These are phyloP conservation scores for Isotomurus palustris DNA, from an alignment of 2,888 invertebrate genomes.

Conservation along the genomic window DNA sequence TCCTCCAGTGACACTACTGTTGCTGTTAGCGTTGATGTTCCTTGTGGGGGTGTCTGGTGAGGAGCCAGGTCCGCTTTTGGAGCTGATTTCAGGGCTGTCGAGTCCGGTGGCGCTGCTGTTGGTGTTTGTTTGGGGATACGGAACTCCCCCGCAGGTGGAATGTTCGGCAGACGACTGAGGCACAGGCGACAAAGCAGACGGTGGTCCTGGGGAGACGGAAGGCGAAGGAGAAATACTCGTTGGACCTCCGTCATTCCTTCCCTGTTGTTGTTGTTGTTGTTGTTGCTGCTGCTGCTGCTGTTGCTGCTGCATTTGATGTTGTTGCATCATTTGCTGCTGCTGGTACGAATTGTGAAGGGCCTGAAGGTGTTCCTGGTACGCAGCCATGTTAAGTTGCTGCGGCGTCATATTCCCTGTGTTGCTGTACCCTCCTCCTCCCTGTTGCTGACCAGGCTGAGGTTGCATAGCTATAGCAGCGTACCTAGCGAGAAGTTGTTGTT, in stretches of 20 bases:
- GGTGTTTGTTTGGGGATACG: background rate
- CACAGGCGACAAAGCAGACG: constrained; percentile 25
- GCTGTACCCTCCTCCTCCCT: constrained; percentile 1
- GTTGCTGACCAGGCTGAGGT: constrained; percentile 9
- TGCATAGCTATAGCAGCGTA: constrained; percentile 1
- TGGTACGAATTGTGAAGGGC: background rate
- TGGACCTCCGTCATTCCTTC: background rate
- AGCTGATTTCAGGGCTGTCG: background rate
- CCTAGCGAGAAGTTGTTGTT: constrained; percentile 2
- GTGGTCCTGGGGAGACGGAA: constrained; percentile 36
- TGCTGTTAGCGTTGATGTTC: constrained; percentile 11
- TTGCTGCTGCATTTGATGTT: constrained; percentile 9
- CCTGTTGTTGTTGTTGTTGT: constrained; percentile 20
- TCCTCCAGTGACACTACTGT: constrained; percentile 10
- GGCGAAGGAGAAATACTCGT: constrained; percentile 32
- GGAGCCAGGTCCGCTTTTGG: constrained; percentile 32
- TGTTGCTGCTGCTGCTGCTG: constrained; percentile 27
- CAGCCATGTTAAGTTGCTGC: constrained; percentile 18
- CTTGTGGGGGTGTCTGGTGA: constrained; percentile 41
- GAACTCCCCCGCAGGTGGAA: constrained; percentile 3
- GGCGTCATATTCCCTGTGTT: background rate
- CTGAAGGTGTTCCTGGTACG: constrained; percentile 11
- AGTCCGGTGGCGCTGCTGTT: background rate
- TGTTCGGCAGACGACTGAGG: constrained; percentile 27
- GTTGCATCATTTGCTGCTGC: background rate